These are phyloP conservation scores for Liolophura sinensis DNA, from an alignment of 1,140 invertebrate species.

Conservation along the genomic window DNA sequence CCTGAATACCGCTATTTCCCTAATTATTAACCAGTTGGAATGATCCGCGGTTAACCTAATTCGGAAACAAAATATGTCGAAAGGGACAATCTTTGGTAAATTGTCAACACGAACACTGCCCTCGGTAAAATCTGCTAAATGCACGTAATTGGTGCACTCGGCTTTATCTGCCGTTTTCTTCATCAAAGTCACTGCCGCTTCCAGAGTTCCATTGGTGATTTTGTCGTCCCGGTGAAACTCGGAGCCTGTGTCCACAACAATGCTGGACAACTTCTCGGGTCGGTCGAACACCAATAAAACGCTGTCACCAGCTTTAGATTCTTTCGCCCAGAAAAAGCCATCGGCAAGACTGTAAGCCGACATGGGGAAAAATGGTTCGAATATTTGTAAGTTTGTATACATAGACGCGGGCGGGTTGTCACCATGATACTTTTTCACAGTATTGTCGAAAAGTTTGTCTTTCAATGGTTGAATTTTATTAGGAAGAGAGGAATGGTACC, in stretches of 20 bases:
- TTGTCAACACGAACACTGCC: conserved; percentile 23
- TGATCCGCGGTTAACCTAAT: conserved; percentile 28
- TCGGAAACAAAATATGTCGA: conserved; percentile 29
- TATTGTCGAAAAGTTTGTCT: conserved; percentile 57
- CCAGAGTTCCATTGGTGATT: conserved; percentile 23
- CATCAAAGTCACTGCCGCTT: conserved; percentile 23
- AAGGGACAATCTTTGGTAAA: conserved; percentile 20
- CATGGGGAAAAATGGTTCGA: conserved; percentile 24
- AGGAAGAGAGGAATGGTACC: conserved; percentile 61
- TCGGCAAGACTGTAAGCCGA: conserved; percentile 23
- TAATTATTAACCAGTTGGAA: conserved; percentile 30
- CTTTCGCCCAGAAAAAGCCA: conserved; percentile 39
- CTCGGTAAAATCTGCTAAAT: conserved; percentile 26
- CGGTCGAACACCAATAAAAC: conserved; percentile 32
- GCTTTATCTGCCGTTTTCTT: conserved; percentile 8
- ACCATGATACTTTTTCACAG: conserved; percentile 28
- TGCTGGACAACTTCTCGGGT: conserved; percentile 26
- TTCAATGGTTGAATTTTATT: conserved; percentile 96
- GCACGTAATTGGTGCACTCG: conserved; percentile 30
- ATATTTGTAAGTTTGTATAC: conserved; percentile 24
- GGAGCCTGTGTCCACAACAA: conserved; percentile 32
- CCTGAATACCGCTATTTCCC: conserved; percentile 37
- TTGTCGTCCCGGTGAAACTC: conserved; percentile 26
- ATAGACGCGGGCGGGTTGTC: conserved; percentile 36
- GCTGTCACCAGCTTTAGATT: conserved; percentile 17